Conservation (phyloP, 2,113 vertebrate genomes). For the Poeciliopsis occidentalis region DNA sequence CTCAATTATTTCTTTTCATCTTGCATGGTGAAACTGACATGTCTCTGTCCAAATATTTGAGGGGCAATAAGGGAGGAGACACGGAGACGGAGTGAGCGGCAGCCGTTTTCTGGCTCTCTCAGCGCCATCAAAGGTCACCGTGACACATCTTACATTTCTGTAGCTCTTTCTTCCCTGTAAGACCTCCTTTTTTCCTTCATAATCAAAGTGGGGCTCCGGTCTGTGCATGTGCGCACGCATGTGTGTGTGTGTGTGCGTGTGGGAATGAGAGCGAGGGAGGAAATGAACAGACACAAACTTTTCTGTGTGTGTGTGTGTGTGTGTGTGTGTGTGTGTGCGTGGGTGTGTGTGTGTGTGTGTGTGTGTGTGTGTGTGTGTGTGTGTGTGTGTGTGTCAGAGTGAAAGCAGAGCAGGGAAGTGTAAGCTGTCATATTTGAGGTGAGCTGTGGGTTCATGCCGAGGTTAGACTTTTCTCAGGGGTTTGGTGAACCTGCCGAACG, state of each 20-base stretch:
- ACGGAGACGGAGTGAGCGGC: conserved; percentile 16
- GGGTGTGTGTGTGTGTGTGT: conserved; percentile 13
- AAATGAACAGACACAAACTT: conserved; percentile 51
- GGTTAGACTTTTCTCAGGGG: conserved; percentile 78
- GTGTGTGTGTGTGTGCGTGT: conserved; percentile 2
- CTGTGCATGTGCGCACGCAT: conserved; percentile 31
- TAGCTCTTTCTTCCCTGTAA: conserved; percentile 39
- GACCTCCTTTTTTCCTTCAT: conserved; percentile 45
- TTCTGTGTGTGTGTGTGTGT: conserved; percentile 13
- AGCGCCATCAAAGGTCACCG: conserved; percentile 73
- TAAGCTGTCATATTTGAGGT: conserved; percentile 78
- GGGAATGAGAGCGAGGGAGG: conserved; percentile 10
- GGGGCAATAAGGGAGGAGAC: conserved; percentile 1
- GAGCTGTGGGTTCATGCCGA: conserved; percentile 70
- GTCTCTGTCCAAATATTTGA: conserved; percentile 41
- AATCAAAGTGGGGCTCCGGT: conserved; percentile 44
- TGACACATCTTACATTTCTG: conserved; percentile 62
- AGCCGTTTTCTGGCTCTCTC: conserved; percentile 44
- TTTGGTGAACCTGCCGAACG: conserved; percentile 62
- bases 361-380: conserved; percentile 9
- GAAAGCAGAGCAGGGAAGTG: conserved; percentile 48
- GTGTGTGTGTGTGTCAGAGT: conserved; percentile 40
- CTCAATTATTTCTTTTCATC: conserved; percentile 22
- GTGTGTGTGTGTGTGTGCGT: too few relatives aligned
- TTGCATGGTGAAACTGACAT: conserved; percentile 29